Evolutionary conservation across 2,113 vertebrate species (phyloP).

Genomic region (Pelobates fuscus): DNA sequence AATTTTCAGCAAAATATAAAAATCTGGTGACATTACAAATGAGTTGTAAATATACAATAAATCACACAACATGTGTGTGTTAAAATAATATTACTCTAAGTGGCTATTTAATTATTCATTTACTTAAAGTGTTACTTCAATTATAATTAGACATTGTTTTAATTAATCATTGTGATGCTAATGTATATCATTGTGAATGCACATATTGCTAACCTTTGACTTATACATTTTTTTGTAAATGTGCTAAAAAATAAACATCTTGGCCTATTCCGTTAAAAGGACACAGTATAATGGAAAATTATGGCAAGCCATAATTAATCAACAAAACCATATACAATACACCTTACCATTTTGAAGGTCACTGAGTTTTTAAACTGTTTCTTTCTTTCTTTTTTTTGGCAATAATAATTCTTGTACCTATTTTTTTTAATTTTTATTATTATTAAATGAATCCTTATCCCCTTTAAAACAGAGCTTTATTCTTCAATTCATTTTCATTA

Average conservation of each 20-base stretch:
- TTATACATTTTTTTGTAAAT: neutral
- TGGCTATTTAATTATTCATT: neutral
- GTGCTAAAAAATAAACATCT: neutral
- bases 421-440: too few species aligned
- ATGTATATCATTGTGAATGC: neutral
- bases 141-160: constrained; percentile 3
- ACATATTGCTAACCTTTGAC: constrained; percentile 9
- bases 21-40: too few species aligned
- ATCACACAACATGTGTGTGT: too few species aligned
- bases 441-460: too few species aligned
- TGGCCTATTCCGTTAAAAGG: neutral
- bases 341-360: neutral
- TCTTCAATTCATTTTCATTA: too few species aligned
- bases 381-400: too few species aligned
- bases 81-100: neutral
- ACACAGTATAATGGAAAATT: neutral
- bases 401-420: too few species aligned
- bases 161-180: constrained; percentile 9
- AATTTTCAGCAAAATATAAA: too few species aligned
- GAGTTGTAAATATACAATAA: too few species aligned
- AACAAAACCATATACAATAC: neutral
- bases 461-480: too few species aligned
- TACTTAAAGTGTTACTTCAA: neutral
- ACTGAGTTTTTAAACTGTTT: too few species aligned
- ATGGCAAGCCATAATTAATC: neutral